Evolutionary conservation across 2,797 vertebrate species (phyloP).

Genomic region (Varecia variegata): DNA sequence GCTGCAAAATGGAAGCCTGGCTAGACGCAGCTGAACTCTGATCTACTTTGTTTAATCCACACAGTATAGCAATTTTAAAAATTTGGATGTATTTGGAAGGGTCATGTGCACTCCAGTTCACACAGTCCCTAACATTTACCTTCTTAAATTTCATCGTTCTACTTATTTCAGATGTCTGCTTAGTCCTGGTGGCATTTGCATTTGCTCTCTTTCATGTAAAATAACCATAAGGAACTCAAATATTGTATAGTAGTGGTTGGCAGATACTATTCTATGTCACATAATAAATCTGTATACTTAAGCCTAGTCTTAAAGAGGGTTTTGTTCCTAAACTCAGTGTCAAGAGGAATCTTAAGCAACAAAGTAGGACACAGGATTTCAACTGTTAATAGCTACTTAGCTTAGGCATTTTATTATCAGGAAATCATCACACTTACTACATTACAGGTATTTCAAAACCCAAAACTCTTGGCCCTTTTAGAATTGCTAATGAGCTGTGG

Average conservation of each 20-base stretch:
- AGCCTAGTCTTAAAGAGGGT: background rate
- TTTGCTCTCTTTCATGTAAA: background rate
- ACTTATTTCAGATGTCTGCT: background rate
- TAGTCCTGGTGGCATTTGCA: background rate
- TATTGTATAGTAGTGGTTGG: background rate
- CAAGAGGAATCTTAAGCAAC: slow-evolving; percentile 16
- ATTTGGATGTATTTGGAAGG: background rate
- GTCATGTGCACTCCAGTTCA: background rate
- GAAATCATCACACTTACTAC: background rate
- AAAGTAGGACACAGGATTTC: background rate
- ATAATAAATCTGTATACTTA: background rate
- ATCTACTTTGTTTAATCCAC: background rate
- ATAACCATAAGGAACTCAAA: background rate
- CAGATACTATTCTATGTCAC: background rate
- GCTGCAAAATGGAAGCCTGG: background rate
- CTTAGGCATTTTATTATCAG: background rate
- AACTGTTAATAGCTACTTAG: background rate
- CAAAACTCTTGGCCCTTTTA: background rate
- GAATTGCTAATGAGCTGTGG: background rate
- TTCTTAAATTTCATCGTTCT: background rate
- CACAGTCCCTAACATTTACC: background rate
- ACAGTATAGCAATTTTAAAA: background rate
- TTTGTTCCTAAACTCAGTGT: slow-evolving; percentile 6
- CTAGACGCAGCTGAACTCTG: background rate
- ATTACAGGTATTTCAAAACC: background rate